Base-by-base conservation (phyloP, 2,797 vertebrate genomes). In the Pantherophis alleghaniensis region DNA sequence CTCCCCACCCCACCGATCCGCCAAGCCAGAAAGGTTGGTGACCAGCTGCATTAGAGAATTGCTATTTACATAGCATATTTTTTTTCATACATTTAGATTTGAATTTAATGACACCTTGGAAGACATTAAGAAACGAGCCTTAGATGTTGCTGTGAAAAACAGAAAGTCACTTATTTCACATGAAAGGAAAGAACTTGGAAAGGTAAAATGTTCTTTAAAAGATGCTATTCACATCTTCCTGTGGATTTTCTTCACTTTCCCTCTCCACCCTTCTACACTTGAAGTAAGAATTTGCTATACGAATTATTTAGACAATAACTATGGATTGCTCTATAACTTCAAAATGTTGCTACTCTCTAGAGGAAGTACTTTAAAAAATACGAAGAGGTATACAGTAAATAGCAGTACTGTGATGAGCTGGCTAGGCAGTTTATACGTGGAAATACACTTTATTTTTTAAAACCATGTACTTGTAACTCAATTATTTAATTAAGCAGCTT, bases 71-170 rank as follows among this genome's bases (percentile, higher is more conserved):
- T 7, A 63, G 20, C 14, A 28, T 86, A 5, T 47, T 57, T 32
- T 92, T 42, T 96, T 93, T 94, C 92, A 92, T 91, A 0, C 26
- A 95, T 94, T 59, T 95, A 99, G 99, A 96, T 99, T 99, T 93
- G 99, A 99, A 96, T 99, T 98, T 96, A 98, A 98, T 16, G 98
- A 98, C 90, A 95, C 98, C 12, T 95, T 98, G 89, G 98, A 98
- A 94, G 98, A 99, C 47, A 98, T 98, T 86, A 97, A 97, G 96
- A 98, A 93, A 93, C 98, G 99, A 92, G 98, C 97, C 66, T 94
- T 99, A 96, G 99, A 99, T 1, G 94, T 99, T 0, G 97, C 99
- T 0, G 99, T 99, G 94, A 99, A 99, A 95, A 99, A 99, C 94
- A 98, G 98, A 91, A 98, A 96, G 92, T 98, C 98, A 0, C 98